Percentiles rank a stretch among this genome's conserved stretches.
Conservation (phyloP, 2,797 vertebrate genomes). For the Neoniphon sammara region DNA sequence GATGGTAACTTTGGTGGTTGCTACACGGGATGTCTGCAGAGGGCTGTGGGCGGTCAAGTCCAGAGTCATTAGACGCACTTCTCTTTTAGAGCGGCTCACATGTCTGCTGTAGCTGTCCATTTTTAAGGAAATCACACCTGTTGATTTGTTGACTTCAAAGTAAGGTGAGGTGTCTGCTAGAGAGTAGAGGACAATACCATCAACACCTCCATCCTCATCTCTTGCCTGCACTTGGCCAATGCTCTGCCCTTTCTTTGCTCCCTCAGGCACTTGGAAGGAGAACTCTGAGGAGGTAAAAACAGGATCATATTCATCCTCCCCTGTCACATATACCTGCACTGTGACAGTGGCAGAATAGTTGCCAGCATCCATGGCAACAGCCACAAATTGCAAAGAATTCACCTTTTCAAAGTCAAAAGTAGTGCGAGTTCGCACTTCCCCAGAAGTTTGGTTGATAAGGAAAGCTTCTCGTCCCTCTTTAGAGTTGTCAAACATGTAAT, state of each 20-base stretch:
- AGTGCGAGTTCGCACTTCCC: slow-evolving; percentile 86
- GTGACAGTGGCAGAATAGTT: slow-evolving; percentile 95
- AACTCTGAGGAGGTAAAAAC: slow-evolving; percentile 89
- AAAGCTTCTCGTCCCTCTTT: slow-evolving; percentile 84
- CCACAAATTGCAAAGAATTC: slow-evolving; percentile 88
- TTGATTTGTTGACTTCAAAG: slow-evolving; percentile 93
- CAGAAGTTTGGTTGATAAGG: slow-evolving; percentile 88
- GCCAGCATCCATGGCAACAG: slow-evolving; percentile 89
- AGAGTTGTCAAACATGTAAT: slow-evolving; percentile 85
- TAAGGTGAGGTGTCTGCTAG: slow-evolving; percentile 88
- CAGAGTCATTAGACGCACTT: slow-evolving; percentile 88
- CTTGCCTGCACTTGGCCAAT: slow-evolving; percentile 92
- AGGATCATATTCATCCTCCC: slow-evolving; percentile 96
- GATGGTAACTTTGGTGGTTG: slow-evolving; percentile 86
- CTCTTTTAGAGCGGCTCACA: slow-evolving; percentile 84
- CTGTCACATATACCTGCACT: slow-evolving; percentile 90
- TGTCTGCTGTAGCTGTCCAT: slow-evolving; percentile 86
- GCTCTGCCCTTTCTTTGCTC: slow-evolving; percentile 89
- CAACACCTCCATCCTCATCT: slow-evolving; percentile 93
- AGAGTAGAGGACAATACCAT: slow-evolving; percentile 93
- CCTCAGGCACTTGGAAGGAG: slow-evolving; percentile 92
- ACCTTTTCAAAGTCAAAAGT: slow-evolving; percentile 93
- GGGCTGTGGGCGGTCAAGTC: slow-evolving; percentile 92
- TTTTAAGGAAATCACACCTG: slow-evolving; percentile 88
- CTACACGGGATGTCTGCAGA: slow-evolving; percentile 86